Percentiles rank a stretch among this genome's conserved stretches.
Evolutionary conservation across 2,888 invertebrate genomes (phyloP).

Genomic region (Plagodis dolabraria): DNA sequence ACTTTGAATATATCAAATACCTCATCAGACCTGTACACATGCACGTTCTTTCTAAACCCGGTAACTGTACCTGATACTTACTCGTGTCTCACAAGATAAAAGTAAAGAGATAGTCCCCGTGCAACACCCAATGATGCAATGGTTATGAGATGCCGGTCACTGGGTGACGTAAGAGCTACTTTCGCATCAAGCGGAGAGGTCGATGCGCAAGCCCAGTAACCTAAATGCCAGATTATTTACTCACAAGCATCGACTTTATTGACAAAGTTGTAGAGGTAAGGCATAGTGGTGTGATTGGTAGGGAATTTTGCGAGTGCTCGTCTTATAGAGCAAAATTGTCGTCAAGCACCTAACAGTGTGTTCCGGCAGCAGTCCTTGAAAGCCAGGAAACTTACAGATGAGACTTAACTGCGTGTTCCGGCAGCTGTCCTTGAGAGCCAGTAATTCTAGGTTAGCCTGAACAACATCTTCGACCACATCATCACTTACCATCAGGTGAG

Average conservation of each 20-base stretch:
- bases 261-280: constrained; percentile 15
- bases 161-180: constrained; percentile 76
- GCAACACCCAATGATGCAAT: constrained; percentile 62
- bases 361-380: too few species aligned
- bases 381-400: too few species aligned
- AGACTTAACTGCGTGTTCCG: too few species aligned
- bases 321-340: too few species aligned
- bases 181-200: constrained; percentile 68
- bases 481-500: too few species aligned
- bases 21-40: too few species aligned
- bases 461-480: too few species aligned
- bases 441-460: too few species aligned
- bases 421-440: too few species aligned
- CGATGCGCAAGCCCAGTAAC: constrained; percentile 70
- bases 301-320: too few species aligned
- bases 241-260: constrained; percentile 53
- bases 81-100: not conserved
- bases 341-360: too few species aligned
- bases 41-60: not conserved
- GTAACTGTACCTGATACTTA: not conserved
- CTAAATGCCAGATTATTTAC: constrained; percentile 57
- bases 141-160: constrained; percentile 70
- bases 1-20: not conserved
- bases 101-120: constrained; percentile 3
- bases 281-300: too few species aligned